These are phyloP conservation scores for Scrobipalpa costella DNA, from an alignment of 2,888 invertebrate species.

Conservation along the genomic window DNA sequence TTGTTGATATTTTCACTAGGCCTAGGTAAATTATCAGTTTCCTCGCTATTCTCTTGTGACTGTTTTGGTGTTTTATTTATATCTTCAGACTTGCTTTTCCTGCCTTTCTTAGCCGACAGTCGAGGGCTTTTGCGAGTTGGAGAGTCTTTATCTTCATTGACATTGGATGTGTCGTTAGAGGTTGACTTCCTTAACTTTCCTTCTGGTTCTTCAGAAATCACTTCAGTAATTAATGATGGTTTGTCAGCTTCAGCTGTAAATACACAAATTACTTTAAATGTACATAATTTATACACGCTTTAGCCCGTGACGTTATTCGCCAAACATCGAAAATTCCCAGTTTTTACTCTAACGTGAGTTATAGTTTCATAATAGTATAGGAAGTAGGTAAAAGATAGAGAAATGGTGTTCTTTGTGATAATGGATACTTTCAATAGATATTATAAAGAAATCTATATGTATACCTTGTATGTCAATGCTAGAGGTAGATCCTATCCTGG, in stretches of 20 bases:
- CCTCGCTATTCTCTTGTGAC: conserved; percentile 9
- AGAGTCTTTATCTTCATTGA: conserved; percentile 21
- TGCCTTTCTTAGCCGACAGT: conserved; percentile 35
- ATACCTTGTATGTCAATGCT: conserved; percentile 66
- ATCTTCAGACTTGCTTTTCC: conserved; percentile 37
- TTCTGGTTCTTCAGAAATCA: conserved; percentile 60
- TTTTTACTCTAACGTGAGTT: no score
- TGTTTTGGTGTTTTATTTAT: conserved; percentile 4
- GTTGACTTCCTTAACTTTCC: conserved; percentile 26
- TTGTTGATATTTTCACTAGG: background rate
- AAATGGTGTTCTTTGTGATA: background rate
- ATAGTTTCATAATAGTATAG: no score
- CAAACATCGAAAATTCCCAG: no score
- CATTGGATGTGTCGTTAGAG: background rate
- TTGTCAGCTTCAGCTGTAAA: conserved; percentile 35
- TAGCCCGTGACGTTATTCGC: no score
- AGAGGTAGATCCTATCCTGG: conserved; percentile 64
- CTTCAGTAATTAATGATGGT: conserved; percentile 42
- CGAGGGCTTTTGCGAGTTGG: conserved; percentile 43
- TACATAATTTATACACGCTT: no score
- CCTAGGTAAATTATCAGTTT: background rate
- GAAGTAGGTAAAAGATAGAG: conserved; percentile 21
- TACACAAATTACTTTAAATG: background rate
- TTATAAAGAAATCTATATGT: background rate
- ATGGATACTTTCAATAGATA: no score